phyloP scores from a whole-genome alignment of 35 echinoderm and acorn worm species.

The Apostichopus japonicus region DNA sequence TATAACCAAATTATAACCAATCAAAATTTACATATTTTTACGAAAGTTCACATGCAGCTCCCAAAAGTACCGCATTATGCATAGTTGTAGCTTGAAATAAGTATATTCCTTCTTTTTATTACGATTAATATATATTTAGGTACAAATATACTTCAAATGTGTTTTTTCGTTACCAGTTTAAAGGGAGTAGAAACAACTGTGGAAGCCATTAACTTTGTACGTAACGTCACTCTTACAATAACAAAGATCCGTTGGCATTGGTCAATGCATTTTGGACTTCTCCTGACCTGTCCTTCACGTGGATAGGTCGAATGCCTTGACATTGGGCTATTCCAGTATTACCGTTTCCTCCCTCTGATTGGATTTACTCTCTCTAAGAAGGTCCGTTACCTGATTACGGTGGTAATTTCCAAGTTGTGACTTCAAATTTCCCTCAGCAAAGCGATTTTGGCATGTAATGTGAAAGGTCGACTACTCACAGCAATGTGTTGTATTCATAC shows the following conservation, averaged over 20 bases:
- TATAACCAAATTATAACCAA: slow-evolving; percentile 37
- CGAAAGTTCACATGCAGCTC: too few species aligned
- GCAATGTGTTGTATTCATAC: background rate
- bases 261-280: slow-evolving; percentile 53
- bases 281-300: slow-evolving; percentile 52
- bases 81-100: background rate
- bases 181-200: background rate
- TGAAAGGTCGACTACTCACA: too few species aligned
- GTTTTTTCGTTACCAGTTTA: background rate
- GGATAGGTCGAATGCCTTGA: slow-evolving; percentile 62
- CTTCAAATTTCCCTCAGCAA: background rate
- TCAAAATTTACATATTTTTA: slow-evolving; percentile 2
- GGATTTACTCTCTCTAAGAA: too few species aligned
- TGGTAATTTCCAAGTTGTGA: background rate
- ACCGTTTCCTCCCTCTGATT: background rate
- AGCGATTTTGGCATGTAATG: too few species aligned
- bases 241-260: slow-evolving; percentile 56
- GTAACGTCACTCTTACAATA: slow-evolving; percentile 35
- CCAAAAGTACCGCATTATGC: too few species aligned
- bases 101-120: background rate
- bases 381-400: background rate
- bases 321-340: slow-evolving; percentile 49
- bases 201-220: background rate
- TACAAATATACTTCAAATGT: background rate
- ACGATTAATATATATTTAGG: background rate